Evolutionary conservation across 2,797 vertebrate genomes (phyloP), one percentile per base, ranked within the genome.

Genomic region (Remorina albescens): DNA sequence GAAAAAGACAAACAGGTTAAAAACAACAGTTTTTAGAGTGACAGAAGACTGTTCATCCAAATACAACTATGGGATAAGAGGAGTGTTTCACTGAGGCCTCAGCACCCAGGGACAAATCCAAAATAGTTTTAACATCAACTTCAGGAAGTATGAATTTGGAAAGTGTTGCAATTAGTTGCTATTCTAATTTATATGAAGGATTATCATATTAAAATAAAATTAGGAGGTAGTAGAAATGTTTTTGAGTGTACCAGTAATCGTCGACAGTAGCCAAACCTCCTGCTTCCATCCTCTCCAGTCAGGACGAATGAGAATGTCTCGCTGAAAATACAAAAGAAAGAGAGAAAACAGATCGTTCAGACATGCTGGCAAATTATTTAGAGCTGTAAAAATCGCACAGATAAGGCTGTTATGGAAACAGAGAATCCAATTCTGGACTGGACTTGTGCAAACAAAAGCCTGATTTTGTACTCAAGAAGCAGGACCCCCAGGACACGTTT

Each of bases 271-370:
- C 98, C 98, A 58, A 99, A 99, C 53, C 98, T 88, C 47, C 98
- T 94, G 92, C 98, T 99, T 65, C 98, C 98, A 73, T 99, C 98
- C 91, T 99, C 98, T 54, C 98, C 97, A 16, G 98, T 99, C 90
- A 99, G 93, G 89, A 99, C 98, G 80, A 99, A 99, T 47, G 98
- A 99, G 89, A 99, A 99, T 1, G 98, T 99, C 89, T 99, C 98
- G 85, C 98, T 99, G 88, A 18, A 19, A 30, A 67, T 2, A 23
- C 26, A 36, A 73, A 46, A 66, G 1, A 41, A 0, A 63, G 15
- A 50, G 4, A 53, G 9, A 34, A 54, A 23, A 46, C 1, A 54
- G 1, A 56, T 37, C 0, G 34, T 28, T 74, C 9, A 74, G 66
- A 71, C 19, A 63, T 53, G 2, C n/a, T 68, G 64, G 50, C n/a